phyloP scores from a whole-genome alignment of 2,888 invertebrate species.

The Leptopilina drosophilae region DNA sequence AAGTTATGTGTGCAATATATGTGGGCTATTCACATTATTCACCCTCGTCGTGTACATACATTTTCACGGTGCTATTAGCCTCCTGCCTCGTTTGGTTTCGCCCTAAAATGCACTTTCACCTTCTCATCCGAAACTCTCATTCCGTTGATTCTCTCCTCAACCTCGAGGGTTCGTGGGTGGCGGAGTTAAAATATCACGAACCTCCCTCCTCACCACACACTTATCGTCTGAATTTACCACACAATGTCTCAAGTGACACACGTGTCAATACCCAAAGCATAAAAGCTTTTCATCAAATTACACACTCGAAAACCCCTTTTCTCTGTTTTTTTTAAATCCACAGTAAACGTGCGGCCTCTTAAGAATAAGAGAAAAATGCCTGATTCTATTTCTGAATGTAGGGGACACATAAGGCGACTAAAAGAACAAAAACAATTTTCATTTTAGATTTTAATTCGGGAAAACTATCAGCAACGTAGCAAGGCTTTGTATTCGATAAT shows the following conservation, averaged over 20 bases:
- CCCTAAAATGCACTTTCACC: constrained; percentile 33
- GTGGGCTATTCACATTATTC: not conserved
- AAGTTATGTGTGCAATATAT: not conserved
- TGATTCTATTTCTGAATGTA: too few relatives aligned
- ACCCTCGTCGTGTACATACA: constrained; percentile 23
- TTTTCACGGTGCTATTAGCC: constrained; percentile 30
- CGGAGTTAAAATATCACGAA: constrained; percentile 47
- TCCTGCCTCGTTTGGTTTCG: constrained; percentile 6
- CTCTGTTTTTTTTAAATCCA: not conserved
- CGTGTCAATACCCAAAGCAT: not conserved
- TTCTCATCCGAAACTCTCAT: not conserved
- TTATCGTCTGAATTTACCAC: constrained; percentile 28
- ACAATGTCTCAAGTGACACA: constrained; percentile 30
- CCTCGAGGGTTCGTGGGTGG: constrained; percentile 40
- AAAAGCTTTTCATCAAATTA: not conserved
- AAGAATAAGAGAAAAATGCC: too few relatives aligned
- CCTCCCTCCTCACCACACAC: constrained; percentile 40
- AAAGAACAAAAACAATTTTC: too few relatives aligned
- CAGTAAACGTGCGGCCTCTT: not conserved
- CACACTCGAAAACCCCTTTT: not conserved
- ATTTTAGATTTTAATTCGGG: too few relatives aligned
- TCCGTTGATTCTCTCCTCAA: not conserved
- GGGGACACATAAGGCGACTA: too few relatives aligned
- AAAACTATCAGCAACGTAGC: too few relatives aligned
- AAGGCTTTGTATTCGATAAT: too few relatives aligned